Base-by-base conservation (phyloP, 1,140 invertebrate species). In the Holotrichia oblita region DNA sequence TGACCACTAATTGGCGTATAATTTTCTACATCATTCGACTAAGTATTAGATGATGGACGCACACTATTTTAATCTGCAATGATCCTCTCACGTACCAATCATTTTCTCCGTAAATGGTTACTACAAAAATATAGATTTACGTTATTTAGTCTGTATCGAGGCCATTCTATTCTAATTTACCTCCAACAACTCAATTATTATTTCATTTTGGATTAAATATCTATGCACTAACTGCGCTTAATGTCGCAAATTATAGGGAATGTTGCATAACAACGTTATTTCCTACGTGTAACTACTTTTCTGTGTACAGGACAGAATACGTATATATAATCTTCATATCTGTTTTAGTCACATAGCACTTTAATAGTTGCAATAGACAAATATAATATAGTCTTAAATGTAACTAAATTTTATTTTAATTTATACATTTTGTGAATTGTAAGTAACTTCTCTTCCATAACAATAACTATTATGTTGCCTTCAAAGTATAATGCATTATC, bases 1-100 rank as follows among this genome's bases (percentile, higher is more conserved):
- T 27, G 14, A 34, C 4, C 8, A 22, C 27, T 69, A 69, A 69
- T 69, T 34, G 61, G 27, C 61, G 8, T 27, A 22, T 69, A 24
- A 69, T 69, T 69, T 69, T 69, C 12, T 69, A 69, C 24, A 69
- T 69, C 27, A 34, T 20, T 69, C 20, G 22, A 27, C 61, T 14
- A 27, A 69, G 9, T 69, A 69, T 69, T 69, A 69, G 61, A 69
- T 12, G 20, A 69, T 69, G 10, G 22, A 27, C 61, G 27, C 8
- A 27, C 20, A 69, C 6, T 69, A 20, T 69, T 14, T 69, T 69
- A 34, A 34, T 27, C 7, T 69, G 22, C 61, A 3, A 69, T 69
- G 12, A 6, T 34, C 61, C 61, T 34, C 22, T 10, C 61, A 69
- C 61, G 22, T 27, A 69, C 61, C 22, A 9, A 10, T 24, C 61